phyloP scores from a whole-genome alignment of 2,113 vertebrate species.

The Sminthopsis crassicaudata region DNA sequence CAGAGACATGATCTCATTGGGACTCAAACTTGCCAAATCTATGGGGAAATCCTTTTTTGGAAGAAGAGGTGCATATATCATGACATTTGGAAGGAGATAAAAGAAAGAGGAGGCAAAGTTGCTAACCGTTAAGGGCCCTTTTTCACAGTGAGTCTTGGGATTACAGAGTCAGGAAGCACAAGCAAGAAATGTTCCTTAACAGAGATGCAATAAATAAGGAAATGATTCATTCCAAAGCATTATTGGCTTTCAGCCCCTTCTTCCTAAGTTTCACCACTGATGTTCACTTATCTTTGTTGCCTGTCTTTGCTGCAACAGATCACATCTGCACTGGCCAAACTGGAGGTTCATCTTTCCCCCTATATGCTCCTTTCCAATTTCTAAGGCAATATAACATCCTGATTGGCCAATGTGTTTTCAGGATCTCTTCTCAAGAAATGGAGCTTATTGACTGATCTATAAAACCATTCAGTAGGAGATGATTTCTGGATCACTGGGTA shows the following conservation, averaged over 20 bases:
- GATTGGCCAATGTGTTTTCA: not conserved
- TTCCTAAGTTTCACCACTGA: not conserved
- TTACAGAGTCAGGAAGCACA: not conserved
- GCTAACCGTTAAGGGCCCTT: not conserved
- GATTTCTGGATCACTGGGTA: not conserved
- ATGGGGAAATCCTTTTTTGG: not conserved
- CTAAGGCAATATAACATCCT: not conserved
- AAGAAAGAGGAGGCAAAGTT: not conserved
- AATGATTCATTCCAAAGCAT: not conserved
- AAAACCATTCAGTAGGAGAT: not conserved
- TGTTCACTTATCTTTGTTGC: not conserved
- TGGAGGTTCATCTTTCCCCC: not conserved
- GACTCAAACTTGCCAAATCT: not conserved
- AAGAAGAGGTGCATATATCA: not conserved
- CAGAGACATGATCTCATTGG: not conserved
- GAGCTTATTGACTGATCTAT: not conserved
- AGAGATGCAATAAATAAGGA: not conserved
- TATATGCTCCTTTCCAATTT: not conserved
- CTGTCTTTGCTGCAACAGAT: not conserved
- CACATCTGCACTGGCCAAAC: not conserved
- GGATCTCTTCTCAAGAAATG: not conserved
- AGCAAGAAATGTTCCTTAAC: not conserved
- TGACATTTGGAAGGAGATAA: not conserved
- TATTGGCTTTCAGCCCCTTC: not conserved
- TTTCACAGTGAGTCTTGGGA: not conserved